A percentile compares a stretch with the other conserved stretches of the same genome.
phyloP scores from a whole-genome alignment of 2,888 invertebrate genomes.

The Philaethria dido region DNA sequence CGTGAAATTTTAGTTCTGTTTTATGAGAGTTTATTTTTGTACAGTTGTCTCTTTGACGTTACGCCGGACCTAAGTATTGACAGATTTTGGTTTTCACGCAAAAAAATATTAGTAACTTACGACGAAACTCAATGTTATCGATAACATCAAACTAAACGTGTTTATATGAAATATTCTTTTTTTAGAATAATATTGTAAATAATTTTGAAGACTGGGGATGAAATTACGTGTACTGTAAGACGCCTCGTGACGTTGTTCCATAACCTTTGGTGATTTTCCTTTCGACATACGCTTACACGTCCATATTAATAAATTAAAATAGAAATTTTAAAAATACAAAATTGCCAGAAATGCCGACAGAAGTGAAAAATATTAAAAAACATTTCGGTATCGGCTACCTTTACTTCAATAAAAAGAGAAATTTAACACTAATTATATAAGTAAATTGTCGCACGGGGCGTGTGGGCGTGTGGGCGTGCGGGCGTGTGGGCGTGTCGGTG shows the following conservation, averaged over 20 bases:
- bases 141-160: background rate
- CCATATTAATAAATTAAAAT: too few species aligned
- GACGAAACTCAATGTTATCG: slow-evolving; percentile 15
- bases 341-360: too few species aligned
- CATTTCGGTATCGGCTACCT: too few species aligned
- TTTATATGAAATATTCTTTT: slow-evolving; percentile 10
- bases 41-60: background rate
- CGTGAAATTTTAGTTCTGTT: background rate
- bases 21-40: slow-evolving; percentile 2
- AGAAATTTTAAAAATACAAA: too few species aligned
- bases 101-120: background rate
- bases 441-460: too few species aligned
- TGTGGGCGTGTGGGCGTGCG: background rate
- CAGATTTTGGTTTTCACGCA: background rate
- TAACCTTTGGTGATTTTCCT: slow-evolving; percentile 6
- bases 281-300: slow-evolving; percentile 17
- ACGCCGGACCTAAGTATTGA: slow-evolving; percentile 1
- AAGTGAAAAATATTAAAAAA: too few species aligned
- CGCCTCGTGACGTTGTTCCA: slow-evolving; percentile 7
- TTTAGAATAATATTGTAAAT: slow-evolving; percentile 28
- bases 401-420: background rate
- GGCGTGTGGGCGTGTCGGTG: background rate
- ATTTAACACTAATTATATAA: background rate
- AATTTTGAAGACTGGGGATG: slow-evolving; percentile 27
- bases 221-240: slow-evolving; percentile 24